phyloP scores from a whole-genome alignment of 2,888 invertebrate genomes.

The Cylloceria caligata region DNA sequence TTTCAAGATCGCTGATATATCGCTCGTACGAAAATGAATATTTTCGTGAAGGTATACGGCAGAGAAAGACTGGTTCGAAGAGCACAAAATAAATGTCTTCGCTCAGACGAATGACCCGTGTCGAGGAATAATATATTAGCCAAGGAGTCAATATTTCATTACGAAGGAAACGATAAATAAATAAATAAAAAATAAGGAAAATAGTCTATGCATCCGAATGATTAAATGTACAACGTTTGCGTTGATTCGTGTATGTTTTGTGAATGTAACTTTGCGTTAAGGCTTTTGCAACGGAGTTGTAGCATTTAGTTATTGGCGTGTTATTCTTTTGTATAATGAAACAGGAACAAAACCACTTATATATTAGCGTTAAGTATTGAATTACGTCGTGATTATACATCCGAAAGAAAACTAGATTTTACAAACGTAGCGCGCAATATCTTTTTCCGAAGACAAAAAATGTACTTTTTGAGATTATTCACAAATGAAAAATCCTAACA shows the following conservation, averaged over 20 bases:
- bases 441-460: constrained; percentile 9
- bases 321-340: constrained; percentile 75
- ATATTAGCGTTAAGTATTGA: constrained; percentile 26
- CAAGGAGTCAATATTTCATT: constrained; percentile 30
- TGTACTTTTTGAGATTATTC: constrained; percentile 10
- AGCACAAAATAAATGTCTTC: constrained; percentile 57
- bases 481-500: neutral
- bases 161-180: no score
- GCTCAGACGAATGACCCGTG: constrained; percentile 24
- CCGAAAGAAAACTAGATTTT: neutral
- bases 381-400: constrained; percentile 2
- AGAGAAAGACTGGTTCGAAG: constrained; percentile 43
- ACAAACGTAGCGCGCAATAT: constrained; percentile 18
- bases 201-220: constrained; percentile 52
- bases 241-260: constrained; percentile 55
- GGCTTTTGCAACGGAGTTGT: constrained; percentile 72
- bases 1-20: constrained; percentile 26
- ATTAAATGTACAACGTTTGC: constrained; percentile 45
- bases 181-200: constrained; percentile 7
- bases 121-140: constrained; percentile 32
- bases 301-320: constrained; percentile 76
- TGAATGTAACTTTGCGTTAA: constrained; percentile 59
- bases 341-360: constrained; percentile 42
- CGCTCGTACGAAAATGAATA: constrained; percentile 38
- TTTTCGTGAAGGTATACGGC: constrained; percentile 40